These are phyloP conservation scores for Zaprionus bogoriensis DNA, from an alignment of 2,888 invertebrate genomes.

Conservation along the genomic window DNA sequence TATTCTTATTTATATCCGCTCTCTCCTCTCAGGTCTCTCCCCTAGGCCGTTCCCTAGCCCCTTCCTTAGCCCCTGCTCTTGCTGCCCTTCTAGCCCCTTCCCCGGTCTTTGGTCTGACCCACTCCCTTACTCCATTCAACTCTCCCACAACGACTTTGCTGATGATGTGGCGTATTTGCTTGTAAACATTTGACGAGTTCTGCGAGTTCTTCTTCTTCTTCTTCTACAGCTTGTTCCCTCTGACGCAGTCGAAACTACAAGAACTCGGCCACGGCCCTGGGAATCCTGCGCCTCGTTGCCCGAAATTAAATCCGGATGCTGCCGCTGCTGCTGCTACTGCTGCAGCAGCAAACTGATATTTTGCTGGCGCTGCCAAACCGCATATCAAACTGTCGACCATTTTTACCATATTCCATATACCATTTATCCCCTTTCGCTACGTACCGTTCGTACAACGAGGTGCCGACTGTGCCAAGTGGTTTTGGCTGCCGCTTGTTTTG, in stretches of 20 bases:
- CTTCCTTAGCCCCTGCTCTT: too few relatives aligned
- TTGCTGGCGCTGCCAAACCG: conserved; percentile 74
- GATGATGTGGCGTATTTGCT: conserved; percentile 78
- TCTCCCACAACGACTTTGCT: conserved; percentile 13
- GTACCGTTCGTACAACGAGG: conserved; percentile 58
- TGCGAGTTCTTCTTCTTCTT: background rate
- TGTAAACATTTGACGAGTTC: conserved; percentile 75
- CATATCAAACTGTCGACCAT: conserved; percentile 77
- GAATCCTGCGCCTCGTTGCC: conserved; percentile 16
- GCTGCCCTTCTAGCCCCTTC: background rate
- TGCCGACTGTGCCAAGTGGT: conserved; percentile 74
- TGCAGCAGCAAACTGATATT: conserved; percentile 69
- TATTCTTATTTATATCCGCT: too few relatives aligned
- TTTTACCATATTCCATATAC: conserved; percentile 54
- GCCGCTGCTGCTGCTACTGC: conserved; percentile 24
- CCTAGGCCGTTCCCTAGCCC: too few relatives aligned
- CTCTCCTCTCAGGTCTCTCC: too few relatives aligned
- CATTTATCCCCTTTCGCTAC: conserved; percentile 11
- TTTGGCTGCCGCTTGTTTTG: conserved; percentile 76
- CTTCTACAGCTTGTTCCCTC: background rate
- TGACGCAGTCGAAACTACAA: conserved; percentile 7
- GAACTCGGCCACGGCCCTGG: conserved; percentile 57
- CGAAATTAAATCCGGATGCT: conserved; percentile 63
- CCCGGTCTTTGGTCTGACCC: background rate
- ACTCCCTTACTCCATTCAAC: background rate